Evolutionary conservation across 1,140 invertebrate species (phyloP).

Genomic region (Plutomurus gul): DNA sequence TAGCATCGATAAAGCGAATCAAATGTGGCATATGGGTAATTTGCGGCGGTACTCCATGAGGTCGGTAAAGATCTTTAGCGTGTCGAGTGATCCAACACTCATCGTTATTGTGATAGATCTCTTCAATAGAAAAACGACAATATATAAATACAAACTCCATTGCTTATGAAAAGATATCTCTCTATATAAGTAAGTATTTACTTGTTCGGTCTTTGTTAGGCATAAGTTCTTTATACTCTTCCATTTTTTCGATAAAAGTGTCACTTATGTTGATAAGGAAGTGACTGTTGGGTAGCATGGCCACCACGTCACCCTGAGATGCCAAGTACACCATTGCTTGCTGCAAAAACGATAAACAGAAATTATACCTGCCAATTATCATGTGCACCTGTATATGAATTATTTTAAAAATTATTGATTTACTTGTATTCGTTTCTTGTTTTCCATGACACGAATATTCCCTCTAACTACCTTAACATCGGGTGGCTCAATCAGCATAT

Average conservation of each 20-base stretch:
- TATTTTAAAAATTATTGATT: not conserved
- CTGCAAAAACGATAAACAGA: not conserved
- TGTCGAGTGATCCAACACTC: not conserved
- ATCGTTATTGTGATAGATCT: not conserved
- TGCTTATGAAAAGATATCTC: not conserved
- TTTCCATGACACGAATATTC: conserved; percentile 35
- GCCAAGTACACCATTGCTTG: conserved; percentile 38
- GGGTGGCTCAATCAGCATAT: conserved; percentile 36
- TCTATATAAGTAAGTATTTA: not conserved
- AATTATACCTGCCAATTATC: not conserved
- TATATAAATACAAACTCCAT: not conserved
- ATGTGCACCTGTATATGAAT: not conserved
- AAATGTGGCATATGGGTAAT: conserved; percentile 22
- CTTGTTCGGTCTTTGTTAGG: not conserved
- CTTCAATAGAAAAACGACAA: not conserved
- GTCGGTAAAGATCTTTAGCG: not conserved
- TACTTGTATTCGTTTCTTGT: conserved; percentile 32
- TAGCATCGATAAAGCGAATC: conserved; percentile 29
- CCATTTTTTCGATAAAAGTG: conserved; percentile 39
- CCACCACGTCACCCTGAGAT: conserved; percentile 39
- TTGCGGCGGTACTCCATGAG: conserved; percentile 31
- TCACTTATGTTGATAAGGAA: conserved; percentile 45
- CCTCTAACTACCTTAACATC: not conserved
- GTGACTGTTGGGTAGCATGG: conserved; percentile 34
- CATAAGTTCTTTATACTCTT: not conserved